Conservation (phyloP, 2,113 vertebrate species). For the Taurulus bubalis region DNA sequence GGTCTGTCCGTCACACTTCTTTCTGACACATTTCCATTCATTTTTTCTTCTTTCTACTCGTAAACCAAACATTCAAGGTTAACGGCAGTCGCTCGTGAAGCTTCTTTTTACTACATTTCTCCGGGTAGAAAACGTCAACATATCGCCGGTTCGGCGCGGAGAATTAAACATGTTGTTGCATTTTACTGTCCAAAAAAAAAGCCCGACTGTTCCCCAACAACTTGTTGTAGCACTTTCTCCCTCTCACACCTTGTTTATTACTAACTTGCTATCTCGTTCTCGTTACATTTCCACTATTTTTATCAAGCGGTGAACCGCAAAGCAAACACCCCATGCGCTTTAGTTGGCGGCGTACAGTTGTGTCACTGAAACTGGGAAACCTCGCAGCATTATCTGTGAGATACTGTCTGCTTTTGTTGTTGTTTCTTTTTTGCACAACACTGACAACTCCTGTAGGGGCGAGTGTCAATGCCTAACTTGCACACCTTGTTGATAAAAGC, state of each 20-base stretch:
- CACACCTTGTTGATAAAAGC: conserved; percentile 14
- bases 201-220: neutral
- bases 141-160: conserved; percentile 17
- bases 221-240: conserved; percentile 54
- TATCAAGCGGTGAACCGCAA: conserved; percentile 15
- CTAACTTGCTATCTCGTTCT: conserved; percentile 45
- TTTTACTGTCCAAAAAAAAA: conserved; percentile 22
- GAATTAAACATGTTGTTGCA: conserved; percentile 27
- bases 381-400: neutral
- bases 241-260: conserved; percentile 45
- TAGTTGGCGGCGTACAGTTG: conserved; percentile 10
- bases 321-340: conserved; percentile 32
- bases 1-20: neutral
- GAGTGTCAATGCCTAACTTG: conserved; percentile 29
- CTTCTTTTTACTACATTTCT: conserved; percentile 44
- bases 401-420: neutral
- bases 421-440: neutral
- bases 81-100: conserved; percentile 25
- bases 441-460: conserved; percentile 35
- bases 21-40: conserved; percentile 7
- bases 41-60: neutral
- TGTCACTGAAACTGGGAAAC: neutral
- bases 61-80: conserved; percentile 38
- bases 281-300: conserved; percentile 23
- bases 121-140: conserved; percentile 31